Evolutionary conservation across 2,113 vertebrate genomes (phyloP).

Genomic region (Ciconia boyciana): DNA sequence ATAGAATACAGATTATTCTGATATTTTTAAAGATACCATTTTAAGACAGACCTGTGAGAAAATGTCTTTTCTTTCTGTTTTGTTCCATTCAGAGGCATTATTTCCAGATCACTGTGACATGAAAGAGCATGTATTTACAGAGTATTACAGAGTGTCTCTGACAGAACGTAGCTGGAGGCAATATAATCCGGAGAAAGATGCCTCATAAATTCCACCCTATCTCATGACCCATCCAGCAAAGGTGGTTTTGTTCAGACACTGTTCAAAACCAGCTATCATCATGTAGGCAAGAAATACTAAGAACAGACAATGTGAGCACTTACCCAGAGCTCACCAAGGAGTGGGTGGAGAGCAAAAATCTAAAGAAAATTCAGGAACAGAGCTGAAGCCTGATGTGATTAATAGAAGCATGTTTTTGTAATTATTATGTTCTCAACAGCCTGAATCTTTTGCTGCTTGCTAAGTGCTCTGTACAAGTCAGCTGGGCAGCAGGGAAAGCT

Average conservation of each 20-base stretch:
- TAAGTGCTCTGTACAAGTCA: not conserved
- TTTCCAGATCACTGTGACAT: constrained; percentile 36
- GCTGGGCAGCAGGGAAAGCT: not conserved
- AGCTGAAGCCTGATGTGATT: not conserved
- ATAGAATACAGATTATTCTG: not conserved
- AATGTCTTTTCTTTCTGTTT: not conserved
- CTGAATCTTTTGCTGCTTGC: not conserved
- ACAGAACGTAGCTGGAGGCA: constrained; percentile 32
- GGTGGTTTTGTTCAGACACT: not conserved
- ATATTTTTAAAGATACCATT: not conserved
- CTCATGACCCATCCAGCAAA: not conserved
- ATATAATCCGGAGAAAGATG: constrained; percentile 30
- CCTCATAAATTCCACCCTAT: constrained; percentile 28
- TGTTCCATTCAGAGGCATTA: not conserved
- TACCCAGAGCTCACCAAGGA: not conserved
- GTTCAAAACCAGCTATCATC: not conserved
- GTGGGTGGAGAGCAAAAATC: not conserved
- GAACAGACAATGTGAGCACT: not conserved
- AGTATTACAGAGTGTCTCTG: constrained; percentile 12
- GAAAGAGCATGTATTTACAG: constrained; percentile 35
- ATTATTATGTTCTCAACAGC: not conserved
- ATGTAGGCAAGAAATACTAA: not conserved
- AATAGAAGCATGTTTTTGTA: not conserved
- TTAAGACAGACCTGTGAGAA: not conserved
- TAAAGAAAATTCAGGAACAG: not conserved